These are phyloP conservation scores for Stenodera caucasica DNA, from an alignment of 2,888 invertebrate species.

Conservation along the genomic window DNA sequence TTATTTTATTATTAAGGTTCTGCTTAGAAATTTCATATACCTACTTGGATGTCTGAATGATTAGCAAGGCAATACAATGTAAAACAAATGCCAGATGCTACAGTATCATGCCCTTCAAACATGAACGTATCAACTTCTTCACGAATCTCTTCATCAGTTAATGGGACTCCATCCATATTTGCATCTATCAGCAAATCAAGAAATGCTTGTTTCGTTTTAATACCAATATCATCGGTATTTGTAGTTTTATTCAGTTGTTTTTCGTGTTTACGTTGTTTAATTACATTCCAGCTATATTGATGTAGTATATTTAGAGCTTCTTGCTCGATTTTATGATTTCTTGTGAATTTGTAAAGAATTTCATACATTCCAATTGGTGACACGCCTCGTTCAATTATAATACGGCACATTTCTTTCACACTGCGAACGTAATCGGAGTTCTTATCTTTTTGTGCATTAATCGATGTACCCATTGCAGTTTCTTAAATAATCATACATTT, in stretches of 20 bases:
- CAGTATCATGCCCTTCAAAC: constrained; percentile 58
- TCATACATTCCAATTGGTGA: constrained; percentile 58
- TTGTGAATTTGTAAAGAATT: constrained; percentile 57
- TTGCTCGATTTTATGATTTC: constrained; percentile 62
- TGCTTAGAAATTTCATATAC: constrained; percentile 13
- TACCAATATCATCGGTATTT: constrained; percentile 52
- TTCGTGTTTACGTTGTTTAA: constrained; percentile 10
- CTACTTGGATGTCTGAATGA: constrained; percentile 35
- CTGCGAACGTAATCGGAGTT: constrained; percentile 73
- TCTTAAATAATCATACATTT: not conserved
- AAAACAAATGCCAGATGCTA: constrained; percentile 32
- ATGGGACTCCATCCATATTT: constrained; percentile 60
- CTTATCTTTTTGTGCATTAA: constrained; percentile 70
- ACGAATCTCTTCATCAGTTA: constrained; percentile 63
- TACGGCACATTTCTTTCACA: constrained; percentile 59
- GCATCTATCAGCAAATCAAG: constrained; percentile 67
- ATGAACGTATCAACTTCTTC: constrained; percentile 74
- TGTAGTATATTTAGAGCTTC: constrained; percentile 40
- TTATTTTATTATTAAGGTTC: not conserved
- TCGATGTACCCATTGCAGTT: constrained; percentile 76
- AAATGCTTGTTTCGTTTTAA: constrained; percentile 66
- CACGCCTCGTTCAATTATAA: constrained; percentile 40
- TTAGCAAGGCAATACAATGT: constrained; percentile 30
- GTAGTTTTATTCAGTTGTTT: not conserved
- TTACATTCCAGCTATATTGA: constrained; percentile 20